Conservation (phyloP, 2,797 vertebrate genomes). For the Amniataba percoides region DNA sequence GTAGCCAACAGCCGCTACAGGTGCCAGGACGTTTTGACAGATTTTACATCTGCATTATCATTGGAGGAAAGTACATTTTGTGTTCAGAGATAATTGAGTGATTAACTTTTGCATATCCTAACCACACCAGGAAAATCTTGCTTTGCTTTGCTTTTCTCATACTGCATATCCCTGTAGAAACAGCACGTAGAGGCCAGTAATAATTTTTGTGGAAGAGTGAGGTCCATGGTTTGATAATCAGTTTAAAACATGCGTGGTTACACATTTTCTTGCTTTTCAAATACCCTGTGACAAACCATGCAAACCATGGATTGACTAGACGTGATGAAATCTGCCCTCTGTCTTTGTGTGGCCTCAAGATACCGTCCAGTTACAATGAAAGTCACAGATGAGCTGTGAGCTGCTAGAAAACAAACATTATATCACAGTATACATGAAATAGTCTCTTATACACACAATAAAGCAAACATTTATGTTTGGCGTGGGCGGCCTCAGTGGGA, state of each 20-base stretch:
- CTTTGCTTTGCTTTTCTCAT: slow-evolving; percentile 12
- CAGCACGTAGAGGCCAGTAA: neutral
- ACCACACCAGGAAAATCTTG: neutral
- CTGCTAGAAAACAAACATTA: slow-evolving; percentile 8
- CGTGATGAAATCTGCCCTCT: neutral
- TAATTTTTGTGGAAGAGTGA: neutral
- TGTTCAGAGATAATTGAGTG: slow-evolving; percentile 37
- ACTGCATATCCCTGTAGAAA: neutral
- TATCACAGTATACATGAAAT: neutral
- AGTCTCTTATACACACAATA: slow-evolving; percentile 6
- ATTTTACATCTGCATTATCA: slow-evolving; percentile 28
- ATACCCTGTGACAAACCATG: neutral
- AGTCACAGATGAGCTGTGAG: slow-evolving; percentile 12
- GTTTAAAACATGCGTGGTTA: no score
- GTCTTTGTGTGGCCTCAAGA: neutral
- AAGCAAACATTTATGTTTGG: neutral
- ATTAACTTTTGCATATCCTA: slow-evolving; percentile 26
- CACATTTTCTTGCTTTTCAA: neutral
- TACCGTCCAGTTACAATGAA: neutral
- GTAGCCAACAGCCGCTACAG: slow-evolving; percentile 21
- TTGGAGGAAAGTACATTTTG: slow-evolving; percentile 32
- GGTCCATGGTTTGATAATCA: no score
- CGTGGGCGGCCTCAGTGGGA: neutral
- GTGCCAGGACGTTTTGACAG: slow-evolving; percentile 20
- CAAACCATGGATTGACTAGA: neutral